Base-by-base conservation (phyloP, 2,888 invertebrate genomes). In the Phengaris alcon region DNA sequence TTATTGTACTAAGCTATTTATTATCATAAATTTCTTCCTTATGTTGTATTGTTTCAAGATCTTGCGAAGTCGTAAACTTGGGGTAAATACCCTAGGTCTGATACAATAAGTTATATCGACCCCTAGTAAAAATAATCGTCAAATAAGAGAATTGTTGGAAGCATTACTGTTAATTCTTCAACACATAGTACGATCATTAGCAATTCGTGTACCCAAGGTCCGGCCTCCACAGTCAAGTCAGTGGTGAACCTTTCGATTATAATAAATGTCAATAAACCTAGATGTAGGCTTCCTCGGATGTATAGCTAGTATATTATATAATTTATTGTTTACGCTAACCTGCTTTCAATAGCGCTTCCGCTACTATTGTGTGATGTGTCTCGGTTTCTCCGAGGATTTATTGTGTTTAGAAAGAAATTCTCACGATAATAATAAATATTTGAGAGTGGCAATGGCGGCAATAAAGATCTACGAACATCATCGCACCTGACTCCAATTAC, bases 271-370 rank as follows among this genome's bases (percentile, higher is more conserved):
- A 52, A 54, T 35, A 72, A 72, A 72, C 72, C 69, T 69, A 52
- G 52, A 72, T 54, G 72, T 54, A 72, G 72, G 72, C 72, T 72
- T 54, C 72, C 54, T 72, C 72, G 72, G 72, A 54, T 54, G 72
- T 54, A 35, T 72, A 35, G 35, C 72, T 52, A 72, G 35, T 54
- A 54, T 54, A 72, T 72, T 72, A 72, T 72, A 72, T 72, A 52
- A 72, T 52, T 72, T 72, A 54, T 72, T 72, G 72, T 72, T 52
- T 69, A 59, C 74, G 75, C 74, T 78, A 79, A 78, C 79, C 74
- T 78, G 75, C 75, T 78, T 77, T 79, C 77, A 77, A 78, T 77
- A 75, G 73, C 78, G 64, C 75, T 79, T 79, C 79, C 78, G 78
- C 77, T 75, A 75, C 70, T 78, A 72, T 76, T 76, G 75, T 35